Evolutionary conservation across 2,888 invertebrate species (phyloP).

Genomic region (Stomorhina lunata): DNA sequence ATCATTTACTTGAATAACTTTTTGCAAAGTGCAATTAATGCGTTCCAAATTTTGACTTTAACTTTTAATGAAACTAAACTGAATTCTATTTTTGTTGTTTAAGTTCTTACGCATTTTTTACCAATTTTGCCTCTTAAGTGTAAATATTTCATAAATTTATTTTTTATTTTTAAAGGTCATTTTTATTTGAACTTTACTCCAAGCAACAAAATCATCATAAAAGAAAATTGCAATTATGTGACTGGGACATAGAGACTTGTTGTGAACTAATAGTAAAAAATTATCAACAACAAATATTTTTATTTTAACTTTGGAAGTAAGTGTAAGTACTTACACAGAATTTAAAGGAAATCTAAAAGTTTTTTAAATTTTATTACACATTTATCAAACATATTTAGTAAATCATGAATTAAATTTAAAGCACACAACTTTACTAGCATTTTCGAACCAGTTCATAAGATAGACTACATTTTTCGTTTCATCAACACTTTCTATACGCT

Average conservation of each 20-base stretch:
- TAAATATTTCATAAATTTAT: neutral
- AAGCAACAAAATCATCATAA: neutral
- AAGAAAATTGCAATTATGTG: slow-evolving; percentile 64
- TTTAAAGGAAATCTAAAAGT: too few relatives aligned
- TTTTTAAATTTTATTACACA: too few relatives aligned
- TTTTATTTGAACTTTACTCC: slow-evolving; percentile 50
- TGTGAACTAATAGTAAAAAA: slow-evolving; percentile 24
- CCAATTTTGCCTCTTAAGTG: neutral
- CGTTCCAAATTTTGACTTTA: neutral
- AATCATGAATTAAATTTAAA: too few relatives aligned
- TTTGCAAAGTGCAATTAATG: slow-evolving; percentile 23
- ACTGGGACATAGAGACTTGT: slow-evolving; percentile 57
- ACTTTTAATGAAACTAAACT: slow-evolving; percentile 10
- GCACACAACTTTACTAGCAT: too few relatives aligned
- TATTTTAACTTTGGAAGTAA: too few relatives aligned
- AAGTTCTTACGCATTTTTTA: slow-evolving; percentile 44
- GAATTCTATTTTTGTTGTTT: neutral
- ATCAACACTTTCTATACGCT: too few relatives aligned
- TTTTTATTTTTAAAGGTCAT: slow-evolving; percentile 58
- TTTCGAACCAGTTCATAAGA: too few relatives aligned
- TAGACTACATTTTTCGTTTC: too few relatives aligned
- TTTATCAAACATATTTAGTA: too few relatives aligned
- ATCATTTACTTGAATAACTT: slow-evolving; percentile 2
- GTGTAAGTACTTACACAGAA: too few relatives aligned
- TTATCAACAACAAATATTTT: slow-evolving; percentile 46